Evolutionary conservation across 1,140 invertebrate genomes (phyloP).

Genomic region (Caligus rogercresseyi): DNA sequence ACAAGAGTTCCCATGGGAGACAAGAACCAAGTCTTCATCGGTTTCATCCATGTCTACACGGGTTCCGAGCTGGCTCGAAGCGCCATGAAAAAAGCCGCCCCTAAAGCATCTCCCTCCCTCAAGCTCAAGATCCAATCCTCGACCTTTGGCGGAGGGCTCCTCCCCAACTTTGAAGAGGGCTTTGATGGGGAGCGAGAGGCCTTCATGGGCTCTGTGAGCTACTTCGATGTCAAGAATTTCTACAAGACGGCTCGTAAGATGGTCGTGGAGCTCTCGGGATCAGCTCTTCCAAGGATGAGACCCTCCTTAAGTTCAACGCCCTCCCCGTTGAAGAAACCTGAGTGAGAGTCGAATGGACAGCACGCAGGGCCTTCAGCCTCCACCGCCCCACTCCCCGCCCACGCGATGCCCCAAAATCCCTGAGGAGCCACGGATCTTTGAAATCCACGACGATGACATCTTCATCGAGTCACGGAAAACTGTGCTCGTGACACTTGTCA

Average conservation of each 20-base stretch:
- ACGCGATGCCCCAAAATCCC: background rate
- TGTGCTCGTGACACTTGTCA: background rate
- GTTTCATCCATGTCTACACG: background rate
- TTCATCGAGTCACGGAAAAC: background rate
- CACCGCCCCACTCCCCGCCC: background rate
- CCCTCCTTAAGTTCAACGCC: background rate
- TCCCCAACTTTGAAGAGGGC: background rate
- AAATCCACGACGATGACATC: background rate
- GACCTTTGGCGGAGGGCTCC: background rate
- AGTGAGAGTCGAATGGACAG: conserved; percentile 5
- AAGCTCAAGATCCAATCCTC: background rate
- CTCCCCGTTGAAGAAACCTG: conserved; percentile 3
- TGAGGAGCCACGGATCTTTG: background rate
- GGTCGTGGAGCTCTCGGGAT: background rate
- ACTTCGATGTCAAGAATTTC: background rate
- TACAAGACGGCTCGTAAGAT: background rate
- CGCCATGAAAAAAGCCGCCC: background rate
- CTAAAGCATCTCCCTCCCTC: background rate
- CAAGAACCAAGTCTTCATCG: background rate
- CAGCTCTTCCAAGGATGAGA: background rate
- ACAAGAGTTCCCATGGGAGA: background rate
- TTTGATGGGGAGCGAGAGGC: background rate
- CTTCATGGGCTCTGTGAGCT: background rate
- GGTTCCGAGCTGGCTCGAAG: background rate
- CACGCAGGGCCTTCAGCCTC: background rate